These are phyloP conservation scores for Phalera bucephala DNA, from an alignment of 2,888 invertebrate genomes.

Conservation along the genomic window DNA sequence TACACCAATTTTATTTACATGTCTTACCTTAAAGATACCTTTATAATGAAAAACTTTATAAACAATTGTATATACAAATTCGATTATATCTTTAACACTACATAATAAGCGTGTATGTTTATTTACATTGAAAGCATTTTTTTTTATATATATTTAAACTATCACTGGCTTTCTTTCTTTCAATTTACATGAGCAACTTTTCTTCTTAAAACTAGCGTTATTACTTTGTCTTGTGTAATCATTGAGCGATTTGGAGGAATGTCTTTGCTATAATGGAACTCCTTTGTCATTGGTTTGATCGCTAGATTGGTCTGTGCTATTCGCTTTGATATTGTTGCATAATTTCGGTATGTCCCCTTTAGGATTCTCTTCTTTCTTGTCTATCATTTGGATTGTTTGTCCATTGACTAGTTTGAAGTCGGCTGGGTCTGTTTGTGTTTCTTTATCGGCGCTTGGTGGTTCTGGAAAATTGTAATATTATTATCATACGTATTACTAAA, in stretches of 20 bases:
- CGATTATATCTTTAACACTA: neutral
- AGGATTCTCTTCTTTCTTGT: constrained; percentile 26
- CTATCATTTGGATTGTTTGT: constrained; percentile 43
- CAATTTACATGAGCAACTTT: constrained; percentile 71
- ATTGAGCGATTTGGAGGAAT: constrained; percentile 61
- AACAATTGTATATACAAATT: constrained; percentile 15
- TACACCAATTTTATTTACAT: constrained; percentile 27
- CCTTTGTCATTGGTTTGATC: constrained; percentile 46
- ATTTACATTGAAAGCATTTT: constrained; percentile 23
- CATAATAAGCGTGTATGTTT: constrained; percentile 9
- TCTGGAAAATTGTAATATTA: constrained; percentile 43
- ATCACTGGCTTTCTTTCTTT: constrained; percentile 68
- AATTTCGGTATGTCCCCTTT: constrained; percentile 24
- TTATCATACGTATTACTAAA: too few relatives aligned
- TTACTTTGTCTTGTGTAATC: constrained; percentile 52
- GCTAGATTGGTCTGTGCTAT: constrained; percentile 20
- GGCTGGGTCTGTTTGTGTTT: constrained; percentile 64
- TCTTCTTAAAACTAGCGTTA: constrained; percentile 53
- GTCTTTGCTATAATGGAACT: constrained; percentile 70
- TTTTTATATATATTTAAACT: constrained; percentile 42
- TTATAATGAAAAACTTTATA: constrained; percentile 3
- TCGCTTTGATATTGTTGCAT: constrained; percentile 37
- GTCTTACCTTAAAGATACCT: neutral
- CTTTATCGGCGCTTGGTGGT: constrained; percentile 55
- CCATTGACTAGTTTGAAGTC: constrained; percentile 65